Evolutionary conservation across 64 coral and sea anemone species (phyloP).

Genomic region (Dendrophyllia cribrosa): DNA sequence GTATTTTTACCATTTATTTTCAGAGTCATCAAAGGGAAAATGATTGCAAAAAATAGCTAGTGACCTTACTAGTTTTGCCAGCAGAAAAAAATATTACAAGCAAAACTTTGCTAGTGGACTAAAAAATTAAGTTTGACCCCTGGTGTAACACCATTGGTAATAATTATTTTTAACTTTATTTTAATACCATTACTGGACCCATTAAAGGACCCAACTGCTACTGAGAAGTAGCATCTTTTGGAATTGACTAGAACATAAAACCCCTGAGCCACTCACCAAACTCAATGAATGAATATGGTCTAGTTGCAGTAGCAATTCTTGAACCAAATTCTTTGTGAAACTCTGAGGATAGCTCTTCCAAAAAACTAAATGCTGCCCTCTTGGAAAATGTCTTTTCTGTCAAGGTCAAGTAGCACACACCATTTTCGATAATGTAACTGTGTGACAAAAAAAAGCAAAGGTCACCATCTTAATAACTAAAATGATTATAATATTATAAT

Average conservation of each 20-base stretch:
- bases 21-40: no score
- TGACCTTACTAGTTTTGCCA: no score
- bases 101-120: no score
- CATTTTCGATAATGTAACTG: constrained; percentile 97
- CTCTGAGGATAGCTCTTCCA: constrained; percentile 95
- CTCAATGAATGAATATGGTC: constrained; percentile 98
- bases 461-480: neutral
- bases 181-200: no score
- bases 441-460: neutral
- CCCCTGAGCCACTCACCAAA: constrained; percentile 80
- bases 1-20: no score
- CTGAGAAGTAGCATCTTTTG: neutral
- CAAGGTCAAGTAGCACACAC: constrained; percentile 94
- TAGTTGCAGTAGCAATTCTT: constrained; percentile 81
- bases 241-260: neutral
- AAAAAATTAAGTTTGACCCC: no score
- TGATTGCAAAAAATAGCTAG: no score
- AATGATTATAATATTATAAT: no score
- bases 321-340: constrained; percentile 89
- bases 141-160: no score
- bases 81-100: no score
- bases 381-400: constrained; percentile 96
- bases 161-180: no score
- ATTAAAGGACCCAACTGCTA: no score
- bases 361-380: constrained; percentile 95